phyloP scores from a whole-genome alignment of 1,140 invertebrate genomes.

The Mizuhopecten yessoensis region DNA sequence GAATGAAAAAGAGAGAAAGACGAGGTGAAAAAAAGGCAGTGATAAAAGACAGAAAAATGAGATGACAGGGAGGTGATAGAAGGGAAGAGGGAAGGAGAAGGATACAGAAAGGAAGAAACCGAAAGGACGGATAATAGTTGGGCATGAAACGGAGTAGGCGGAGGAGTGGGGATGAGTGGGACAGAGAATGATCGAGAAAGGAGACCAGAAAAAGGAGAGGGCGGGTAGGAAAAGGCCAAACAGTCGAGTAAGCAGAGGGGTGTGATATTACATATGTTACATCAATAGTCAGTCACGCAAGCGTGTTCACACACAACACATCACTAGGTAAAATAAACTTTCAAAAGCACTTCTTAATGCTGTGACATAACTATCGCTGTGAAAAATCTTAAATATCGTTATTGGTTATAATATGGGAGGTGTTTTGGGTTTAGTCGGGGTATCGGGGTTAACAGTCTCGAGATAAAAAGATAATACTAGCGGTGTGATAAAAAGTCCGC shows the following conservation, averaged over 20 bases:
- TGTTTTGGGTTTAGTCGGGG: background rate
- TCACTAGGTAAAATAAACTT: background rate
- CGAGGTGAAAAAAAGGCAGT: background rate
- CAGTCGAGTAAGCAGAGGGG: background rate
- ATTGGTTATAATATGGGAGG: background rate
- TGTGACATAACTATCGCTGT: background rate
- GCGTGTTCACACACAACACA: too few relatives aligned
- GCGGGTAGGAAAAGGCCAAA: too few relatives aligned
- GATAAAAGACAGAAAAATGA: background rate
- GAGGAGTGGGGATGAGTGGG: background rate
- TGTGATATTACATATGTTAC: background rate
- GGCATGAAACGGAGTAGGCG: background rate
- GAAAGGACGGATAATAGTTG: too few relatives aligned
- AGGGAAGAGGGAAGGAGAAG: background rate
- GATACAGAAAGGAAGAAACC: background rate
- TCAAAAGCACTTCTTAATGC: background rate
- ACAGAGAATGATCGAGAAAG: background rate
- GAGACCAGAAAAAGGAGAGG: background rate
- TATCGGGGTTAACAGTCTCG: background rate
- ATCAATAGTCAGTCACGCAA: background rate
- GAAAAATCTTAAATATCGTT: background rate
- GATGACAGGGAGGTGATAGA: background rate
- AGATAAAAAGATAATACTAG: background rate
- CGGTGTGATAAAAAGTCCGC: background rate
- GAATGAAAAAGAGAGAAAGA: background rate